Conservation (phyloP, 2,888 invertebrate genomes). For the Dysmachus trigonus region DNA sequence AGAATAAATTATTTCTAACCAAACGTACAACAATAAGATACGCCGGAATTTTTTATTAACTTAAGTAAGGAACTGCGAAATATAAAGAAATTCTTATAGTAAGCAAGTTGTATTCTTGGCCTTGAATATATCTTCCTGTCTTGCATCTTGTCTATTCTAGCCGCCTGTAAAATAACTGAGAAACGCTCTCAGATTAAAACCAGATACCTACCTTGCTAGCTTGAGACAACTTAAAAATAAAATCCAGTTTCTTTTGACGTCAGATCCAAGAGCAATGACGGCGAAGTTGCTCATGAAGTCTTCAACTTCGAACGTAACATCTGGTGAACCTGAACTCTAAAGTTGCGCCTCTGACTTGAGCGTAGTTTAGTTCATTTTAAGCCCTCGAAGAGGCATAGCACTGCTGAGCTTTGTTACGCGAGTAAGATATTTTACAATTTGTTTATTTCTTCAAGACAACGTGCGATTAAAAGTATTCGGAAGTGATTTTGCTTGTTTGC, state of each 20-base stretch:
- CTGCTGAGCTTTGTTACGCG: neutral
- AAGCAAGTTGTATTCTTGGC: neutral
- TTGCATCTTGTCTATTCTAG: neutral
- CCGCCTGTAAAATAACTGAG: neutral
- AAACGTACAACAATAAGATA: neutral
- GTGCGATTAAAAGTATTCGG: neutral
- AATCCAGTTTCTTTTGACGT: neutral
- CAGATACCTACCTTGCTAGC: neutral
- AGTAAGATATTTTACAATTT: neutral
- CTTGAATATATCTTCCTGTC: neutral
- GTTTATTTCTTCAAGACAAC: neutral
- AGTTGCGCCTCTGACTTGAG: neutral
- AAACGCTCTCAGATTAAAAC: neutral
- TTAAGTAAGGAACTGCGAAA: neutral
- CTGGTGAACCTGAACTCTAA: constrained; percentile 12
- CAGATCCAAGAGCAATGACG: neutral
- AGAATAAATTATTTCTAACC: neutral
- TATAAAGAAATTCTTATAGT: neutral
- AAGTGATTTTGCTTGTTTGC: neutral
- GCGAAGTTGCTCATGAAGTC: neutral
- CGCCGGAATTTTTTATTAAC: neutral
- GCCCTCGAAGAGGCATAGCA: neutral
- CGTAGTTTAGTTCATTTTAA: neutral
- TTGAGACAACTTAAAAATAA: neutral
- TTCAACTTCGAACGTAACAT: neutral